Conservation (phyloP, 2,797 vertebrate genomes). For the Percopsis omiscomaycus region DNA sequence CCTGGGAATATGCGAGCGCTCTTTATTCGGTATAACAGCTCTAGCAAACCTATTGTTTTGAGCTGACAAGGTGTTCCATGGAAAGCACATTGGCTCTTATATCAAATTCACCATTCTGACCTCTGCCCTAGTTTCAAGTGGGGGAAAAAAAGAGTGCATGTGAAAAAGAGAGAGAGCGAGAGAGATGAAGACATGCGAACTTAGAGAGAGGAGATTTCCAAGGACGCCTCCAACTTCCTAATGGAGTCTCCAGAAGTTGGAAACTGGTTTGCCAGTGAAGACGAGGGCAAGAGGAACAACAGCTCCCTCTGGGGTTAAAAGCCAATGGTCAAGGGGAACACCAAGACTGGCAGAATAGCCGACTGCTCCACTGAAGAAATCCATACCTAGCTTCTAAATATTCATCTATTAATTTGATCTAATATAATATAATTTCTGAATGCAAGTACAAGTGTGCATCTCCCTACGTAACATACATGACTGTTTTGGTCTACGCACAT, state of each 20-base stretch:
- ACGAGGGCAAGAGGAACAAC: constrained; percentile 55
- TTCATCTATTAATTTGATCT: neutral
- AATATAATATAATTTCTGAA: too few species aligned
- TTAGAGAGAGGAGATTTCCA: constrained; percentile 78
- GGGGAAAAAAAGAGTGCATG: constrained; percentile 31
- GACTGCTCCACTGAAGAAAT: constrained; percentile 18
- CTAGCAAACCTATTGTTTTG: constrained; percentile 79
- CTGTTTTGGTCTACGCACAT: too few species aligned
- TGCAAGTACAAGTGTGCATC: too few species aligned
- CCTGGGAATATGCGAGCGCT: constrained; percentile 74
- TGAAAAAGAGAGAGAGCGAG: constrained; percentile 56
- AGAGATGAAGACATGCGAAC: constrained; percentile 59
- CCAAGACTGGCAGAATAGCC: constrained; percentile 25
- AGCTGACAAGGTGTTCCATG: constrained; percentile 77
- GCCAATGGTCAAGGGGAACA: constrained; percentile 40
- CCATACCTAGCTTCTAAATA: neutral
- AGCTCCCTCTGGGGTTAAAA: constrained; percentile 60
- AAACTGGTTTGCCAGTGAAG: constrained; percentile 46
- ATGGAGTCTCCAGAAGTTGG: constrained; percentile 70
- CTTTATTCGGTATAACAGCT: constrained; percentile 71
- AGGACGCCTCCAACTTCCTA: constrained; percentile 78
- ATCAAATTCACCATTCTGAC: constrained; percentile 80
- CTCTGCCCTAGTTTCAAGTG: constrained; percentile 78
- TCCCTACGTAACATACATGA: too few species aligned
- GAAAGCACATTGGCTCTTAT: constrained; percentile 74